These are phyloP conservation scores for Drosophila colorata DNA, from an alignment of 2,888 invertebrate genomes.

Conservation along the genomic window DNA sequence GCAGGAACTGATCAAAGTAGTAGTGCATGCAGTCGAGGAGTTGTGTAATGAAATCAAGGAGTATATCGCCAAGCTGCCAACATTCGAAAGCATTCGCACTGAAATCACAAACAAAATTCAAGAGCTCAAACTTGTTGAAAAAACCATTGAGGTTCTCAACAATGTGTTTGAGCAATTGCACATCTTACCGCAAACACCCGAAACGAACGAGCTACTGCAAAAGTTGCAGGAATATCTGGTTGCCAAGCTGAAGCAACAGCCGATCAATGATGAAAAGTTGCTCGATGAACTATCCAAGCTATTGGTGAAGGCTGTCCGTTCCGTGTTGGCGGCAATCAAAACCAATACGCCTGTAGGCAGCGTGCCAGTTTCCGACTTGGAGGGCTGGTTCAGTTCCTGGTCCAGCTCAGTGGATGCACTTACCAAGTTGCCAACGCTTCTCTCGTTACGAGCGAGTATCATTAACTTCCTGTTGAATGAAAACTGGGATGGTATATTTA, in stretches of 20 bases:
- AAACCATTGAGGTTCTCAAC: slow-evolving; percentile 86
- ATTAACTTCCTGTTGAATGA: slow-evolving; percentile 87
- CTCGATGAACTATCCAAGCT: slow-evolving; percentile 88
- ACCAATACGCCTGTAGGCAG: slow-evolving; percentile 32
- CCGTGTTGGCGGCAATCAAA: slow-evolving; percentile 77
- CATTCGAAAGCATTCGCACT: slow-evolving; percentile 68
- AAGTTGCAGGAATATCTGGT: slow-evolving; percentile 88
- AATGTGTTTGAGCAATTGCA: slow-evolving; percentile 87
- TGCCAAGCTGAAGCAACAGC: slow-evolving; percentile 88
- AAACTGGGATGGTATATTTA: slow-evolving; percentile 87
- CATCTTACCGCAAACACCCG: slow-evolving; percentile 88
- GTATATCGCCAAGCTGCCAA: slow-evolving; percentile 87
- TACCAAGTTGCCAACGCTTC: slow-evolving; percentile 86
- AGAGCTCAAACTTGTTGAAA: slow-evolving; percentile 87
- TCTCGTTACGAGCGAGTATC: slow-evolving; percentile 87
- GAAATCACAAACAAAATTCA: slow-evolving; percentile 69
- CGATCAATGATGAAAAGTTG: slow-evolving; percentile 88
- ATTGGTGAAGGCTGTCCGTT: slow-evolving; percentile 87
- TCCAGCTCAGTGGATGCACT: slow-evolving; percentile 85
- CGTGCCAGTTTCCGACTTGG: slow-evolving; percentile 32
- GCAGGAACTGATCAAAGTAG: slow-evolving; percentile 85
- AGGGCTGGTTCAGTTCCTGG: slow-evolving; percentile 58
- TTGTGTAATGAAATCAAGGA: slow-evolving; percentile 82
- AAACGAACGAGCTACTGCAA: slow-evolving; percentile 88
- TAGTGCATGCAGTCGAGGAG: slow-evolving; percentile 77